Evolutionary conservation across 1,140 invertebrate species (phyloP).

Genomic region (Dufourea novaeangliae): DNA sequence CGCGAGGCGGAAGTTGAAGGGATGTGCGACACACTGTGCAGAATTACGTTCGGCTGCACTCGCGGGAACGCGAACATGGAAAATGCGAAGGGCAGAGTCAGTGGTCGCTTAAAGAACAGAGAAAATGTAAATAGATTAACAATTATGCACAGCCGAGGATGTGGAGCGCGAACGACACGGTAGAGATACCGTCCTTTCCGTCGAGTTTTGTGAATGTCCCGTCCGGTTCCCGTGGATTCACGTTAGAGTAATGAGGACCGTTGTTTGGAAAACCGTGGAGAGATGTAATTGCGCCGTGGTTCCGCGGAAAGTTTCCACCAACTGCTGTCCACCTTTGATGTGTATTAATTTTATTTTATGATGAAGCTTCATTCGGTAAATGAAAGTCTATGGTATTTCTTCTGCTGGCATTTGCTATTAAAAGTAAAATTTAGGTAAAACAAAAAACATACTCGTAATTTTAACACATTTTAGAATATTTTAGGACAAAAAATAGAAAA

Average conservation of each 20-base stretch:
- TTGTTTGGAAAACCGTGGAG: not conserved
- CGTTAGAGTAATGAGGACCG: not conserved
- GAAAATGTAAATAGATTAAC: constrained; percentile 1
- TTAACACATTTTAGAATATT: too few relatives aligned
- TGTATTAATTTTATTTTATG: not conserved
- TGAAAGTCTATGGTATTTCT: too few relatives aligned
- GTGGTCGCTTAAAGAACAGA: not conserved
- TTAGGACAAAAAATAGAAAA: too few relatives aligned
- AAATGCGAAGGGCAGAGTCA: not conserved
- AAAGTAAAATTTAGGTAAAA: too few relatives aligned
- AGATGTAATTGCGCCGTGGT: not conserved
- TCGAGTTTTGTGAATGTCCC: not conserved
- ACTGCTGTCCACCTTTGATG: not conserved
- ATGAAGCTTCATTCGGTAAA: too few relatives aligned
- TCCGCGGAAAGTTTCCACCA: not conserved
- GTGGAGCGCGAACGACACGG: not conserved
- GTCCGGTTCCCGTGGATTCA: not conserved
- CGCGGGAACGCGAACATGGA: not conserved
- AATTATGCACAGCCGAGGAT: not conserved
- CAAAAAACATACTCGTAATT: too few relatives aligned
- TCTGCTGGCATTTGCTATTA: too few relatives aligned
- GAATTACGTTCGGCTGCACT: too few relatives aligned
- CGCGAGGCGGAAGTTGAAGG: too few relatives aligned
- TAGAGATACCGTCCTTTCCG: not conserved
- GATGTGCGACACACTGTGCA: too few relatives aligned